Evolutionary conservation across 2,797 vertebrate genomes (phyloP).

Genomic region (Valencia hispanica): DNA sequence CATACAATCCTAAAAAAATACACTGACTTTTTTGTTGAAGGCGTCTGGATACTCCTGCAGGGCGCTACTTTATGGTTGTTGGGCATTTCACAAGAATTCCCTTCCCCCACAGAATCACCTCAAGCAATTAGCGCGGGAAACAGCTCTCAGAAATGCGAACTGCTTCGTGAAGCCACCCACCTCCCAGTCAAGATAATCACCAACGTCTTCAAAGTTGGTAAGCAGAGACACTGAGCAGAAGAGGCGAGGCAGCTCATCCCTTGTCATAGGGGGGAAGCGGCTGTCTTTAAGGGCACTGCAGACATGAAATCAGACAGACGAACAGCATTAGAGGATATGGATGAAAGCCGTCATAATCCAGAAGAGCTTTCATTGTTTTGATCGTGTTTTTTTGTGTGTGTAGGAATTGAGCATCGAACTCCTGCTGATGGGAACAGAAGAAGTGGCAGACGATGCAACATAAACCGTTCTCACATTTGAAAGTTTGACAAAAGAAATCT

Average conservation of each 20-base stretch:
- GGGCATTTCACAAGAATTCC: background rate
- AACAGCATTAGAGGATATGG: conserved; percentile 11
- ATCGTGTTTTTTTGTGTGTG: background rate
- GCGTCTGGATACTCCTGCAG: too few species aligned
- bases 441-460: background rate
- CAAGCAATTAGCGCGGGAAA: background rate
- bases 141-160: background rate
- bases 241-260: conserved; percentile 99
- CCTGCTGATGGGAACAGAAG: conserved; percentile 3
- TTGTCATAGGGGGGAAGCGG: conserved; percentile 99
- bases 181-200: conserved; percentile 99
- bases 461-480: background rate
- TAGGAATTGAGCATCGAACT: background rate
- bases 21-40: background rate
- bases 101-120: background rate
- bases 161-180: conserved; percentile 77
- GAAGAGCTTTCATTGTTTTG: background rate
- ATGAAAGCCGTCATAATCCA: background rate
- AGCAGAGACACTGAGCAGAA: conserved; percentile 99
- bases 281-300: conserved; percentile 99
- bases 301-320: conserved; percentile 56
- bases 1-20: too few species aligned
- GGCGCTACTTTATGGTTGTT: background rate
- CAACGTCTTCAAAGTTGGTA: conserved; percentile 99
- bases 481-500: background rate